Conservation (phyloP, 37 sponge, comb jelly and placozoan species). For the Chondrilla cf. caribensis region DNA sequence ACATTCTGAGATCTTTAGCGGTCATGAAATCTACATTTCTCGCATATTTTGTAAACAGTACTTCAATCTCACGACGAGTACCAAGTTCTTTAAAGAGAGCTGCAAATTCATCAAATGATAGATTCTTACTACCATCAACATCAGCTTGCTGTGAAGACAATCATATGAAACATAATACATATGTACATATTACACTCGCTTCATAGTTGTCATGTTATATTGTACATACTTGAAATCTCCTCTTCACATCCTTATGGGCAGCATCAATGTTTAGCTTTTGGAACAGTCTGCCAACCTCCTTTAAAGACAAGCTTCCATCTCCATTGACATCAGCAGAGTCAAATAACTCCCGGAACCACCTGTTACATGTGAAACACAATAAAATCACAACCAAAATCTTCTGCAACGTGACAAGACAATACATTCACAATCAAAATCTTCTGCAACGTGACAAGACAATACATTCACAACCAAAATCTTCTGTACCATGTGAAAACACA, state of each 20-base stretch:
- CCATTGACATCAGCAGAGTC: slow-evolving; percentile 30
- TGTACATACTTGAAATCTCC: not conserved
- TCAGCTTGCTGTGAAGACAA: slow-evolving; percentile 36
- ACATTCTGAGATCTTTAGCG: slow-evolving; percentile 40
- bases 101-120: slow-evolving; percentile 49
- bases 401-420: too few species aligned
- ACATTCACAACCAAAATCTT: not conserved
- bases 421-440: too few species aligned
- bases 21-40: slow-evolving; percentile 51
- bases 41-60: slow-evolving; percentile 33
- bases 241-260: not conserved
- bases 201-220: not conserved
- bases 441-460: too few species aligned
- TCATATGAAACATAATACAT: not conserved
- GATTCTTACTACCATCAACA: slow-evolving; percentile 35
- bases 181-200: not conserved
- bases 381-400: too few species aligned
- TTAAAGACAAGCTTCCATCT: slow-evolving; percentile 22
- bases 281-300: slow-evolving; percentile 14
- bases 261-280: slow-evolving; percentile 3
- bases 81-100: slow-evolving; percentile 50
- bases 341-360: slow-evolving; percentile 19
- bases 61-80: slow-evolving; percentile 25
- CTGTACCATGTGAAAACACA: too few species aligned
- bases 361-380: not conserved